Evolutionary conservation across 2,797 vertebrate genomes (phyloP).

Genomic region (Falco biarmicus): DNA sequence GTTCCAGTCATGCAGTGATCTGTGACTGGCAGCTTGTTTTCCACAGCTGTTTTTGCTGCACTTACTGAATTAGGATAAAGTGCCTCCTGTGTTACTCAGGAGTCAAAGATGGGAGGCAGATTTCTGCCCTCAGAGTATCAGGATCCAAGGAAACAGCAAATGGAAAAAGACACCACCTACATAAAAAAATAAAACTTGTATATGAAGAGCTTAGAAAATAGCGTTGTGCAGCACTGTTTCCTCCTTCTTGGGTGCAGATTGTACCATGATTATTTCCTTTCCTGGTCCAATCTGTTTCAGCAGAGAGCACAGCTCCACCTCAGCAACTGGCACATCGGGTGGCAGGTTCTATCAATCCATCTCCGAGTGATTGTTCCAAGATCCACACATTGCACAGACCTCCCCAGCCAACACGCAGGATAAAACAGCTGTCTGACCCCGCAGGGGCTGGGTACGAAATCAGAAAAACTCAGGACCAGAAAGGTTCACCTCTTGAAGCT

Average conservation of each 20-base stretch:
- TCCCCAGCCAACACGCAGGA: background rate
- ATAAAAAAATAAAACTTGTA: background rate
- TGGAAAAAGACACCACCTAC: background rate
- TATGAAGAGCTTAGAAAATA: background rate
- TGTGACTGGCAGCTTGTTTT: background rate
- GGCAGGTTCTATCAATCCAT: background rate
- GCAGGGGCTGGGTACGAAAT: background rate
- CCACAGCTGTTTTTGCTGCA: background rate
- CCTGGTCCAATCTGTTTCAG: background rate
- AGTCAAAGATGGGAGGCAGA: background rate
- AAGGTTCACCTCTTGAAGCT: background rate
- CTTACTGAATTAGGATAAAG: background rate
- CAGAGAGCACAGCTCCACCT: background rate
- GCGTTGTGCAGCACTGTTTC: background rate
- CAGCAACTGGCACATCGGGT: accelerated
- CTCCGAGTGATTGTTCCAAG: background rate
- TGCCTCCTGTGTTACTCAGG: background rate
- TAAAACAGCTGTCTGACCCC: background rate
- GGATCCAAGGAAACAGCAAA: background rate
- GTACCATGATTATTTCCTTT: background rate
- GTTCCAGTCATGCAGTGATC: background rate
- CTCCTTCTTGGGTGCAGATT: background rate
- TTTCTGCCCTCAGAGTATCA: background rate
- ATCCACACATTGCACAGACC: background rate
- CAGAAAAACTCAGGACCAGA: background rate